Evolutionary conservation across 2,888 invertebrate species (phyloP).

Genomic region (Zootermopsis nevadensis): DNA sequence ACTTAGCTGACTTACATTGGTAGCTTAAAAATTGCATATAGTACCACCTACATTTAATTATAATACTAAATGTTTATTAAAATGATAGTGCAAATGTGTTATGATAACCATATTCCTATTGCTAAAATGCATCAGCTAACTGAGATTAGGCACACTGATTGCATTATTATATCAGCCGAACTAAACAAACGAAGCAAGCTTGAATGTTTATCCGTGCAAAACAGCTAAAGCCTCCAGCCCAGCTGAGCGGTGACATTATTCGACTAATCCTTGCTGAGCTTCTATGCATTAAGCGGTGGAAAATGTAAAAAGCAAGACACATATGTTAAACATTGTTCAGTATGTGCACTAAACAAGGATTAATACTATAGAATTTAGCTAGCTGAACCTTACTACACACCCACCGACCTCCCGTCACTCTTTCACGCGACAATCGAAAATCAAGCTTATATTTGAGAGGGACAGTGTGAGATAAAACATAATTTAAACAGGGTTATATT

Average conservation of each 20-base stretch:
- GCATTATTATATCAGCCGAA: neutral
- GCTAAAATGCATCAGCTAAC: too few species aligned
- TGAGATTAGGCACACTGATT: constrained; percentile 1
- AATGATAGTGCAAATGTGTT: too few species aligned
- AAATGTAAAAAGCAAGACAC: constrained; percentile 32
- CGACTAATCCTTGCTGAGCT: constrained; percentile 19
- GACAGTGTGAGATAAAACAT: neutral
- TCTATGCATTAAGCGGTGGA: neutral
- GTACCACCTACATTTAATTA: too few species aligned
- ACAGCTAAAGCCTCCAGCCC: neutral
- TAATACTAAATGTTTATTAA: too few species aligned
- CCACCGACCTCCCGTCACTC: neutral
- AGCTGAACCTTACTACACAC: neutral
- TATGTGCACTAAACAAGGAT: constrained; percentile 19
- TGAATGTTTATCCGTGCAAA: constrained; percentile 28
- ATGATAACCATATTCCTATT: too few species aligned
- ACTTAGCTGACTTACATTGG: too few species aligned
- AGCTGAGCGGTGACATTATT: constrained; percentile 25
- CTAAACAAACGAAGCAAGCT: constrained; percentile 6
- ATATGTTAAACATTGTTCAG: constrained; percentile 25
- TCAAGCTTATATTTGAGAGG: neutral
- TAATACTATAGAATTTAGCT: neutral
- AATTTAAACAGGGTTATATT: too few species aligned
- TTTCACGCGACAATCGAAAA: neutral
- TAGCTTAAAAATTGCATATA: too few species aligned